Conservation (phyloP, 2,113 vertebrate species). For the Eira barbara region DNA sequence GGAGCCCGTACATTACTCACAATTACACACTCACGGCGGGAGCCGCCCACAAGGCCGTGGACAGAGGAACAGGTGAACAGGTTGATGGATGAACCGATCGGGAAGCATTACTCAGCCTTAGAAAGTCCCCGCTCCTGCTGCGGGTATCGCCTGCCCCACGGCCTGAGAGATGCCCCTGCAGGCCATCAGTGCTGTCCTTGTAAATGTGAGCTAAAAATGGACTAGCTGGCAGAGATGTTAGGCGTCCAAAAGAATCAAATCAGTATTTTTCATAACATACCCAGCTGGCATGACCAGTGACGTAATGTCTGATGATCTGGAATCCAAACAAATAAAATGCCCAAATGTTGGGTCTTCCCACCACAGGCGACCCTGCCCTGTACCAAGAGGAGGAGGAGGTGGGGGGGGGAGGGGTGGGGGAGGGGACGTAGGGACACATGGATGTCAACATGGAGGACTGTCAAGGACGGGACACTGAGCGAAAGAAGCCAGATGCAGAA, state of each 20-base stretch:
- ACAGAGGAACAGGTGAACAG: fast-evolving
- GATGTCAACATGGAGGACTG: neutral
- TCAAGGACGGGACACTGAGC: neutral
- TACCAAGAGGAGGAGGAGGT: neutral
- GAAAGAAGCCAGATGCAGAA: neutral
- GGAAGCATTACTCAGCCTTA: neutral
- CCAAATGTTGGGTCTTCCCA: neutral
- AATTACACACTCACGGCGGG: neutral
- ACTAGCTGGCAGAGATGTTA: neutral
- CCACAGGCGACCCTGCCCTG: fast-evolving
- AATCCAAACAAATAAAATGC: neutral
- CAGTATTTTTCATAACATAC: neutral
- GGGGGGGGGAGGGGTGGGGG: neutral
- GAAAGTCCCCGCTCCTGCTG: neutral
- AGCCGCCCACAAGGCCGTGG: neutral
- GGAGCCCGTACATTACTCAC: fast-evolving
- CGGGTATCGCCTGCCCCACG: neutral
- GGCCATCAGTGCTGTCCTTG: neutral
- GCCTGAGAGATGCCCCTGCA: neutral
- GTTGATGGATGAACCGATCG: fast-evolving
- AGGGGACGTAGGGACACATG: neutral
- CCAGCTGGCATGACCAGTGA: neutral
- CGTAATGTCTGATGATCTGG: neutral
- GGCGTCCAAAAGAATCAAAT: neutral
- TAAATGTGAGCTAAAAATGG: neutral